Evolutionary conservation across 2,888 invertebrate species (phyloP), one percentile per base, ranked within the genome.

Genomic region (Sarcophaga carnaria): DNA sequence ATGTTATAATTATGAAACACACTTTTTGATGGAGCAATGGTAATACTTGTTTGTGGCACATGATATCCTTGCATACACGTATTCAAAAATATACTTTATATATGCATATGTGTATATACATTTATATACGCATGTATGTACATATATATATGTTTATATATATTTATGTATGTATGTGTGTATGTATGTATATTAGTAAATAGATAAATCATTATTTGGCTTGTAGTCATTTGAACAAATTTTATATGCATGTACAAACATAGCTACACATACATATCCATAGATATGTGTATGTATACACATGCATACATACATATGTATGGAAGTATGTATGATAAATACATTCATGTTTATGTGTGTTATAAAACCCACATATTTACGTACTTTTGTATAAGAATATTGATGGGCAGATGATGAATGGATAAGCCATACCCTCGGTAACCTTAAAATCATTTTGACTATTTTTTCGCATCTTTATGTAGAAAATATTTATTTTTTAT

Each of bases 141-240:
- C 12, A 12, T 20, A 20, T 20, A 20, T 20, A 20, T 20, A 20
- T 20, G 20, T 20, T 20, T 20, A 20, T 49, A 49, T 54, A 1
- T 54, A 17, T 54, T 0, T 10, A 10, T 37, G 10, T 37, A 37
- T 10, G 37, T 37, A 37, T 37, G 10, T 37, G 2, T 8, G 8
- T 37, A 66, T 64, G 37, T 78, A 64, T 45, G 49, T 76, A 66
- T 78, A 37, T 85, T 59, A 64, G 85, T 77, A 85, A 85, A 85
- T 85, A 85, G 80, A 85, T 85, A 85, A 85, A 85, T 85, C 80
- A 85, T 85, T 85, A 85, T 81, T 80, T 75, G 75, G 75, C 75
- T 75, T 75, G 75, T 75, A 75, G 75, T 75, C 75, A 75, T 64
- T 64, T 75, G 64, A 47, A 63, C 47, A 83, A 78, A 77, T 71